phyloP scores from a whole-genome alignment of 2,888 invertebrate genomes.

The Aphidoletes aphidimyza region DNA sequence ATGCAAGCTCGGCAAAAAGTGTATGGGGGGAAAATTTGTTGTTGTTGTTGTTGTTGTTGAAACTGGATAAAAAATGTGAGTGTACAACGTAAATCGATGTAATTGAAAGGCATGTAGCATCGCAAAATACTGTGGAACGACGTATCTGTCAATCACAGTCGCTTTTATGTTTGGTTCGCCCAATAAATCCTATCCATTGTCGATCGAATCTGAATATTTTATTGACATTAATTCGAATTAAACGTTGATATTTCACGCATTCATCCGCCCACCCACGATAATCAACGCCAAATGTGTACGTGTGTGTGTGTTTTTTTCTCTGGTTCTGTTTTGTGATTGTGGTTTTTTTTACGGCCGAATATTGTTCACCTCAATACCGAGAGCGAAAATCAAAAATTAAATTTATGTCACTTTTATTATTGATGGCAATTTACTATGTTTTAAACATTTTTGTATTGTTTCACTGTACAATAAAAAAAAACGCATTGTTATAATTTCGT shows the following conservation, averaged over 20 bases:
- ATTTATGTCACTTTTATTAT: slow-evolving; percentile 19
- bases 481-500: slow-evolving; percentile 7
- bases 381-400: not conserved
- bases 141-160: slow-evolving; percentile 39
- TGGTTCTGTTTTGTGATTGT: not conserved
- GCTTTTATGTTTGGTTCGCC: not conserved
- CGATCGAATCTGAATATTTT: slow-evolving; percentile 47
- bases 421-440: not conserved
- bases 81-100: not conserved
- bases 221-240: slow-evolving; percentile 54
- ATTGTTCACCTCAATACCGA: not conserved
- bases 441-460: not conserved
- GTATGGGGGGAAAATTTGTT: too few relatives aligned
- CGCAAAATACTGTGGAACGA: not conserved
- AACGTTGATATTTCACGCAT: slow-evolving; percentile 16
- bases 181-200: not conserved
- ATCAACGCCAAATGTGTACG: not conserved
- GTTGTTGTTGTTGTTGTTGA: too few relatives aligned
- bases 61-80: not conserved
- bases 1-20: not conserved
- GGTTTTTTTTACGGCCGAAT: not conserved
- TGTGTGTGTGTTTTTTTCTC: not conserved
- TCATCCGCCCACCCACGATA: not conserved
- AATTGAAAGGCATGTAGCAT: slow-evolving; percentile 30
- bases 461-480: not conserved